These are phyloP conservation scores for Microctonus brassicae DNA, from an alignment of 2,888 invertebrate species.

Conservation along the genomic window DNA sequence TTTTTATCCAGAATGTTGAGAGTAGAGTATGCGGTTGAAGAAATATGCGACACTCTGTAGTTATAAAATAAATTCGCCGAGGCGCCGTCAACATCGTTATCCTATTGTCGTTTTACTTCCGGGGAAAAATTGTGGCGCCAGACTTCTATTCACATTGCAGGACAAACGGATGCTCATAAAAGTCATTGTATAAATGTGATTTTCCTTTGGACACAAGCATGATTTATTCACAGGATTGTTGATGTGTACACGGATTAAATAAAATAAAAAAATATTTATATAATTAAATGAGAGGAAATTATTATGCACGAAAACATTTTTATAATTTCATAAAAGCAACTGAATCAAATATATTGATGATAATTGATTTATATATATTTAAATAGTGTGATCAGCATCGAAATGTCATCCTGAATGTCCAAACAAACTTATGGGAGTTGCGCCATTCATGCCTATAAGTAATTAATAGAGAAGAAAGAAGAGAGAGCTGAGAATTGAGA, in stretches of 20 bases:
- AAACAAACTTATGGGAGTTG: background rate
- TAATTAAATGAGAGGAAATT: background rate
- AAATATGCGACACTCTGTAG: constrained; percentile 10
- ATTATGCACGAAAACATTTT: no score
- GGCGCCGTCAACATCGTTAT: constrained; percentile 19
- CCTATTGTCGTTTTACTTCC: constrained; percentile 19
- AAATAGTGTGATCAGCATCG: background rate
- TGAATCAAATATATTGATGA: no score
- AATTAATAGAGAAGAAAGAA: background rate
- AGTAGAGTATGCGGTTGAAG: background rate
- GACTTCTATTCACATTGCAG: constrained; percentile 9
- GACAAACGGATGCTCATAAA: constrained; percentile 22
- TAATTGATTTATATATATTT: no score
- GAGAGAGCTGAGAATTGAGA: background rate
- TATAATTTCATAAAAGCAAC: no score
- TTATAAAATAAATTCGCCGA: constrained; percentile 9
- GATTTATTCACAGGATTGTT: background rate
- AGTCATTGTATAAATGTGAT: constrained; percentile 18
- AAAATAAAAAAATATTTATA: no score
- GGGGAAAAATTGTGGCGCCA: constrained; percentile 21
- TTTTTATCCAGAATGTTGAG: background rate
- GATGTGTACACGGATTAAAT: no score
- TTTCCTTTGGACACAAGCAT: constrained; percentile 4
- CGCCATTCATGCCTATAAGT: background rate
- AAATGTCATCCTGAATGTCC: background rate